Evolutionary conservation across 2,888 invertebrate species (phyloP).

Genomic region (Cheiracanthium punctorium): DNA sequence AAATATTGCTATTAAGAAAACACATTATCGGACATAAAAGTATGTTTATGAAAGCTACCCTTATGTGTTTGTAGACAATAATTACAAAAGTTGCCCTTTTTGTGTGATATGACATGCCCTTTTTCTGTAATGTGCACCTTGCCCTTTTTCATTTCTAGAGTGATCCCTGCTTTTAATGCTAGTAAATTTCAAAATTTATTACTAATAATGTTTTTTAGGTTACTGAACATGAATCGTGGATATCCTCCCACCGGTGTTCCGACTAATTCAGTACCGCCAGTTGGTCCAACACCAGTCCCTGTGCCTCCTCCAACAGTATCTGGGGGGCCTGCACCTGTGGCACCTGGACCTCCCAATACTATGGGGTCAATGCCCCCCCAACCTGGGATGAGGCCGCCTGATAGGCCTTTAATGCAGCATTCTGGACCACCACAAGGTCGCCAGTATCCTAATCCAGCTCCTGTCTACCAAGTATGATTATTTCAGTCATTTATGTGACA

Average conservation of each 20-base stretch:
- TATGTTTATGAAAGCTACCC: too few relatives aligned
- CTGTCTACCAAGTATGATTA: conserved; percentile 51
- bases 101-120: too few relatives aligned
- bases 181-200: too few relatives aligned
- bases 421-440: conserved; percentile 58
- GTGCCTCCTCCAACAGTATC: conserved; percentile 29
- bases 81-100: too few relatives aligned
- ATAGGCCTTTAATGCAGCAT: conserved; percentile 43
- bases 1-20: too few relatives aligned
- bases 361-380: conserved; percentile 54
- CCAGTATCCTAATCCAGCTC: conserved; percentile 62
- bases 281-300: conserved; percentile 19
- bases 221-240: conserved; percentile 52
- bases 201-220: not conserved
- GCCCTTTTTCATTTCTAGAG: too few relatives aligned
- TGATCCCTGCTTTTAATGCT: too few relatives aligned
- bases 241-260: conserved; percentile 47
- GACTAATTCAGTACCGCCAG: conserved; percentile 19
- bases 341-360: conserved; percentile 16
- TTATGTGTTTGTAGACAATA: too few relatives aligned
- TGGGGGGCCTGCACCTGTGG: conserved; percentile 2
- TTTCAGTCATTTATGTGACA: too few relatives aligned
- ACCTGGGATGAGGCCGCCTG: conserved; percentile 64
- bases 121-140: too few relatives aligned
- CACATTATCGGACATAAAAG: too few relatives aligned